Evolutionary conservation across 2,113 vertebrate species (phyloP), one percentile per base, ranked within the genome.

Genomic region (Rhagologus leucostigma): DNA sequence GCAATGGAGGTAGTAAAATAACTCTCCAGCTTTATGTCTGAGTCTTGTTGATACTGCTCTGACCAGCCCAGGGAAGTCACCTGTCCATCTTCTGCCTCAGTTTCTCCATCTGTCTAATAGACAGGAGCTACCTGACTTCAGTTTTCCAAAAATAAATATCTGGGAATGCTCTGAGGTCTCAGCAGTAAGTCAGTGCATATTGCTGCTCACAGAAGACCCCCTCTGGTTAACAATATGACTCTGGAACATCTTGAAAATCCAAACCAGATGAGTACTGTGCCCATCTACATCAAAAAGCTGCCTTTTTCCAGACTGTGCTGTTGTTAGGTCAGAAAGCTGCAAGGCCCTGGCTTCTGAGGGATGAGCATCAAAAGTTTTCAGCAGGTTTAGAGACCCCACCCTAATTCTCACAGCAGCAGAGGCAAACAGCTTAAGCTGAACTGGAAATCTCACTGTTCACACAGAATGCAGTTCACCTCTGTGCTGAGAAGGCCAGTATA

Each of bases 181-280:
- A 19, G 88, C 20, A 94, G 77, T 39, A 14, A 84, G 56, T 7
- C 46, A 44, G 65, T 3, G 13, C 62, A 10, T 4, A 42, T 1
- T 12, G 3, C 49, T 89, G 84, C 88, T 92, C 75, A 50, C 75
- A 83, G 41, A 59, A 87, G 82, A 64, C 70, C 67, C 76, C 92
- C 94, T 86, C 88, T 8, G 62, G 94, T 41, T 52, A 82, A 68
- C 53, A 85, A 56, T 76, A 77, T 79, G 79, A 57, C 88, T 95
- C 69, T 23, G 79, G 85, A 95, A 93, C 88, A 97, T 92, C 88
- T 76, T 9, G 6, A 82, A 91, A 95, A 97, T 76, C 70, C 85
- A 85, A 97, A 95, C 78, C 95, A 96, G 90, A 80, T 76, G 92
- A 87, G 67, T 19, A 18, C 67, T 30, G 60, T 59, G 83, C 71